These are phyloP conservation scores for Semnornis frantzii DNA, from an alignment of 2,113 vertebrate genomes.

Conservation along the genomic window DNA sequence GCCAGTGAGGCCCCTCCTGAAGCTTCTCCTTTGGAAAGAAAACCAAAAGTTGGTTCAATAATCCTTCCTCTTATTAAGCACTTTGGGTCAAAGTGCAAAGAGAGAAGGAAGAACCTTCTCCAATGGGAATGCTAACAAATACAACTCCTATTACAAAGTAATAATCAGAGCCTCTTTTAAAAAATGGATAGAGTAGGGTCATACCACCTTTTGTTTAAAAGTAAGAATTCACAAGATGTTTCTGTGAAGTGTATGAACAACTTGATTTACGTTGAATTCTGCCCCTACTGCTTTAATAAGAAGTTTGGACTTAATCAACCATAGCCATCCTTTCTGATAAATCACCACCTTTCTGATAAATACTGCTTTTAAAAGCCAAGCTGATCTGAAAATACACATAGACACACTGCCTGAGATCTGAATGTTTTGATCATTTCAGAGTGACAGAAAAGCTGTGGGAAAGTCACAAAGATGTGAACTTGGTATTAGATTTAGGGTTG, in stretches of 20 bases:
- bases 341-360: background rate
- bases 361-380: background rate
- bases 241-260: background rate
- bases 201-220: background rate
- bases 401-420: background rate
- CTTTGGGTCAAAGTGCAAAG: background rate
- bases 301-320: background rate
- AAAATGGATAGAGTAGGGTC: background rate
- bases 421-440: background rate
- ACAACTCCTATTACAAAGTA: background rate
- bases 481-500: background rate
- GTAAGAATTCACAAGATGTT: background rate
- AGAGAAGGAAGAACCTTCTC: background rate
- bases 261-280: background rate
- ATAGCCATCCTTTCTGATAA: background rate
- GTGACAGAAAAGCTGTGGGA: background rate
- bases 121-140: background rate
- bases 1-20: background rate
- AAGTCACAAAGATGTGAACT: background rate
- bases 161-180: background rate
- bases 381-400: background rate
- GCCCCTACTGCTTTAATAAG: background rate
- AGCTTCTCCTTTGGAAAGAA: background rate
- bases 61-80: background rate
- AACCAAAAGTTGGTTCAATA: background rate